Base-by-base conservation (phyloP, 2,797 vertebrate genomes). In the Peromyscus aztecus region DNA sequence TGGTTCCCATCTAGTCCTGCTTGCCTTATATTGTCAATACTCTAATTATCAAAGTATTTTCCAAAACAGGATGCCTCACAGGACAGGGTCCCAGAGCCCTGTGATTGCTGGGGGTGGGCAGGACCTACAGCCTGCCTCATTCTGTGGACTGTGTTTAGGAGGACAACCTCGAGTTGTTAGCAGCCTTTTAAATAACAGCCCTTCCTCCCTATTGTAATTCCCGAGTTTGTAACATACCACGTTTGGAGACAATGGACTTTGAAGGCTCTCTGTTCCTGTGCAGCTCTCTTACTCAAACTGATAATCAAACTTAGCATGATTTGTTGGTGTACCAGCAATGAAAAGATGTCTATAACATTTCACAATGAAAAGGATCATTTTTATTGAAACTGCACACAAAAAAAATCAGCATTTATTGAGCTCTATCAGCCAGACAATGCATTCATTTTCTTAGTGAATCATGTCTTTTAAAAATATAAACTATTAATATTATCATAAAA, bases 401-500 rank as follows among this genome's bases (percentile, higher is more conserved):
- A 90, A 96, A 0, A 94, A 34, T 59, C 43, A 61, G 6, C 43
- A 92, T 85, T 82, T 59, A 80, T 6, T 91, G 76, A 91, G 31
- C 10, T 91, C 52, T 93, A 57, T 1, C n/a, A 46, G 85, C 37
- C 55, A 95, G 55, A 91, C 69, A 86, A 88, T 71, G 27, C 76
- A 43, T 63, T 97, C 19, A 71, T 93, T 43, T 85, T 90, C 86
- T 71, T 87, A 83, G 83, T 57, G 43, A 96, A 96, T 95, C 46
- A 43, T 49, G 84, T 78, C 17, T 7, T 95, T 94, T 40, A 75
- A 55, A 92, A 76, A 85, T 78, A 34, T 92, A 93, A 81, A 24
- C 37, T 94, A 92, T 91, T 86, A 65, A 63, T 92, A 88, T 84
- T 94, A 55, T 89, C 12, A 84, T 61, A 91, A 96, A 97, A 93